Evolutionary conservation across 1,140 invertebrate genomes (phyloP).

Genomic region (Zaprionus davidi): DNA sequence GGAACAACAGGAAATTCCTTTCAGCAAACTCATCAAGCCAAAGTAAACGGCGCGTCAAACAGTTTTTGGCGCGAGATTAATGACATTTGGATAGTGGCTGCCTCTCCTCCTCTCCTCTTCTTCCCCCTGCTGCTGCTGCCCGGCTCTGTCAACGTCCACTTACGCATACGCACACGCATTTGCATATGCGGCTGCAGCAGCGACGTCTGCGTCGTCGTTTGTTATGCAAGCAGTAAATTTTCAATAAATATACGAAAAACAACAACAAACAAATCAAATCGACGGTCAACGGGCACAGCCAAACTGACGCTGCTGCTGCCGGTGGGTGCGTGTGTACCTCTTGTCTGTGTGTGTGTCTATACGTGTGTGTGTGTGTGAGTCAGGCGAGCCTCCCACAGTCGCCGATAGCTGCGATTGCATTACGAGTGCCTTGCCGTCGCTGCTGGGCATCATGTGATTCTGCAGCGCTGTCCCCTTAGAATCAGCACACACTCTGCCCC

Average conservation of each 20-base stretch:
- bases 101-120: not conserved
- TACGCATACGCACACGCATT: conserved; percentile 68
- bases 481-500: not conserved
- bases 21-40: conserved; percentile 76
- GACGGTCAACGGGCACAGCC: conserved; percentile 43
- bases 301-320: conserved; percentile 37
- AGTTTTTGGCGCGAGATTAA: conserved; percentile 75
- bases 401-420: not conserved
- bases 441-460: conserved; percentile 33
- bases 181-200: conserved; percentile 46
- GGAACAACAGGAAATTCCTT: conserved; percentile 75
- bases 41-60: conserved; percentile 63
- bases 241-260: conserved; percentile 80
- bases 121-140: not conserved
- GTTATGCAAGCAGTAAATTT: conserved; percentile 82
- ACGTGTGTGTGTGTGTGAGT: conserved; percentile 11
- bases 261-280: conserved; percentile 75
- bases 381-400: conserved; percentile 47
- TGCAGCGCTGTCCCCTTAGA: conserved; percentile 11
- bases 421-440: not conserved
- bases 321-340: conserved; percentile 5
- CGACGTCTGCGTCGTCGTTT: conserved; percentile 53
- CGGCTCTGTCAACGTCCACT: conserved; percentile 46
- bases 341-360: not conserved
- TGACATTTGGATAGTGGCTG: conserved; percentile 61